These are phyloP conservation scores for Cepphus grylle DNA, from an alignment of 2,113 vertebrate species.

Conservation along the genomic window DNA sequence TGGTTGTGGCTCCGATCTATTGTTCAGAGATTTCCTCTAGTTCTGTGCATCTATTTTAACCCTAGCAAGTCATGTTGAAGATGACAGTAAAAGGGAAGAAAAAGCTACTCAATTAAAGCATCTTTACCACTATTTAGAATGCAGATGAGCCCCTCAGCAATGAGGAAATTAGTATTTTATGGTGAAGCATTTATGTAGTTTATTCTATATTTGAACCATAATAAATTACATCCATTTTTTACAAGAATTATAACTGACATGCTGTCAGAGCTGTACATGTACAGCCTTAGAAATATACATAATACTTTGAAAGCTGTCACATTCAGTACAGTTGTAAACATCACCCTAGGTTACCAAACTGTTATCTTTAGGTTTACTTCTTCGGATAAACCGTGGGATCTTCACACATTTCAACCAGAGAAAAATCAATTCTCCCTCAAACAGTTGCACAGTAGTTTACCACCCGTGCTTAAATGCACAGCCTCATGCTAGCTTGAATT, in stretches of 20 bases:
- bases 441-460: background rate
- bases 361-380: slow-evolving; percentile 58
- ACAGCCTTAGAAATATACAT: slow-evolving; percentile 72
- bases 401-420: slow-evolving; percentile 43
- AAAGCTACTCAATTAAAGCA: slow-evolving; percentile 67
- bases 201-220: slow-evolving; percentile 77
- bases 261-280: slow-evolving; percentile 77
- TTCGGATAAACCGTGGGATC: slow-evolving; percentile 8
- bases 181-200: slow-evolving; percentile 64
- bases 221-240: slow-evolving; percentile 77
- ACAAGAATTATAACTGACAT: slow-evolving; percentile 79
- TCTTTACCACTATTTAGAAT: slow-evolving; percentile 63
- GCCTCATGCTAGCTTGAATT: background rate
- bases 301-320: slow-evolving; percentile 80
- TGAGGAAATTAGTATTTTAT: slow-evolving; percentile 74
- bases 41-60: slow-evolving; percentile 65
- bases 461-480: background rate
- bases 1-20: slow-evolving; percentile 30
- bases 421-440: slow-evolving; percentile 53
- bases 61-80: slow-evolving; percentile 51
- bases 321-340: slow-evolving; percentile 76
- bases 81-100: slow-evolving; percentile 39
- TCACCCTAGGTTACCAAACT: slow-evolving; percentile 71
- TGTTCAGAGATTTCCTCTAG: slow-evolving; percentile 37
- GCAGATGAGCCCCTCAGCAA: slow-evolving; percentile 68